phyloP scores from a whole-genome alignment of 1,140 invertebrate genomes.

The Solen grandis region DNA sequence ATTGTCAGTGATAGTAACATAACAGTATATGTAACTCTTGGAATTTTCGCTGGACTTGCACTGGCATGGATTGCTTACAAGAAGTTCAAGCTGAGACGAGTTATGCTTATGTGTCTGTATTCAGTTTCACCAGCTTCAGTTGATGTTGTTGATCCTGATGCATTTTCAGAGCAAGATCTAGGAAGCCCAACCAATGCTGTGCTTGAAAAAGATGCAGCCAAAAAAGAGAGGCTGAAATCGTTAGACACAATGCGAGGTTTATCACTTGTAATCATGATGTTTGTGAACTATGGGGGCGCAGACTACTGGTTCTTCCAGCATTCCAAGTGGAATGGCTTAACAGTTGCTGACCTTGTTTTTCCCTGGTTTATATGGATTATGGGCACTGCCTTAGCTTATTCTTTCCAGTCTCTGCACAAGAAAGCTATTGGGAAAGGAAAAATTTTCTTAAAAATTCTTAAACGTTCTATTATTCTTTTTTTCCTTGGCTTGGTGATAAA shows the following conservation, averaged over 20 bases:
- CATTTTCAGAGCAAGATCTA: slow-evolving; percentile 61
- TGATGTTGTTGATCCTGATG: slow-evolving; percentile 27
- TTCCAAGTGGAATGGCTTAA: slow-evolving; percentile 94
- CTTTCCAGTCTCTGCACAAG: slow-evolving; percentile 87
- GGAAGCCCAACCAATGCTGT: slow-evolving; percentile 66
- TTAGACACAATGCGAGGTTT: slow-evolving; percentile 54
- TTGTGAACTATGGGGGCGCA: slow-evolving; percentile 91
- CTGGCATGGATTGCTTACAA: slow-evolving; percentile 62
- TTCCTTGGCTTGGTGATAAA: slow-evolving; percentile 65
- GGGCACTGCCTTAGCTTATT: slow-evolving; percentile 93
- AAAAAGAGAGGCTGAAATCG: slow-evolving; percentile 52
- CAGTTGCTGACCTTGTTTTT: slow-evolving; percentile 94
- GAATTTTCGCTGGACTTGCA: slow-evolving; percentile 56
- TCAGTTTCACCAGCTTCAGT: slow-evolving; percentile 10
- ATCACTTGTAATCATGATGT: slow-evolving; percentile 85
- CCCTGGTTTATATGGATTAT: slow-evolving; percentile 97
- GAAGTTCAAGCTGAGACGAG: slow-evolving; percentile 39
- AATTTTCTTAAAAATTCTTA: slow-evolving; percentile 81
- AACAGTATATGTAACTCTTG: slow-evolving; percentile 69
- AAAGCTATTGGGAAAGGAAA: slow-evolving; percentile 83
- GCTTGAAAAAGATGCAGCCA: slow-evolving; percentile 27
- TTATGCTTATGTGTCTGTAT: slow-evolving; percentile 8
- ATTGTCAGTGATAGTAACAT: slow-evolving; percentile 60
- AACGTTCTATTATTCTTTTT: slow-evolving; percentile 84
- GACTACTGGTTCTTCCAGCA: slow-evolving; percentile 93